Evolutionary conservation across 1,140 invertebrate species (phyloP), one percentile per base, ranked within the genome.

Genomic region (Drosophila obscura): DNA sequence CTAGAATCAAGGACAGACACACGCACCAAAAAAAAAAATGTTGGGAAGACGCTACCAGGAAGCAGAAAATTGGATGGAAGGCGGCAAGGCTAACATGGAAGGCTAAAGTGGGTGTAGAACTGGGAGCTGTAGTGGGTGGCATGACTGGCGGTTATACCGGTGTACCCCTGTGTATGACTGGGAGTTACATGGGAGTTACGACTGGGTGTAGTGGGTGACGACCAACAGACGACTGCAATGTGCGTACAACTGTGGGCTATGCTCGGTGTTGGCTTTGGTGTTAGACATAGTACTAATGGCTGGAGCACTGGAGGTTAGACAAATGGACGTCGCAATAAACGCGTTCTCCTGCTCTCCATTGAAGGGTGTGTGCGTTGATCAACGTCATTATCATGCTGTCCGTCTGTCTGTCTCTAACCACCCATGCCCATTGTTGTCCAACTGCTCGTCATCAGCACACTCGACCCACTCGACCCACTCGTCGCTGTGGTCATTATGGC

Each of bases 341-440:
- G 64, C 55, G 49, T 43, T 59, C 11, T 4, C 35, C 35, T 13
- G 11, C 35, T 44, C 26, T 35, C 44, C 31, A 9, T 72, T 50
- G 48, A 48, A 69, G 81, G 77, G 77, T 19, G 81, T 84, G 81
- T 84, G 64, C 68, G 77, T 78, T 82, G 81, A 84, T 84, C 81
- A 84, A 85, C 77, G 78, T 71, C 73, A 76, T 80, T 84, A 75
- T 69, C 67, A 67, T 57, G 63, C 62, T 64, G 63, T 64, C 67
- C 60, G 77, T 51, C 62, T 64, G 63, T 64, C 67, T 63, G 77
- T 51, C 66, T 44, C 58, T 72, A 46, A 49, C 73, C 56, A 56
- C 49, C 55, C 71, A 60, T 51, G 58, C 63, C 57, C 77, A 80
- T 64, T 64, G 69, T 77, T 72, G 64, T 76, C 57, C 59, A 63